Conservation (phyloP, 2,113 vertebrate species). For the Eurystomus gularis region DNA sequence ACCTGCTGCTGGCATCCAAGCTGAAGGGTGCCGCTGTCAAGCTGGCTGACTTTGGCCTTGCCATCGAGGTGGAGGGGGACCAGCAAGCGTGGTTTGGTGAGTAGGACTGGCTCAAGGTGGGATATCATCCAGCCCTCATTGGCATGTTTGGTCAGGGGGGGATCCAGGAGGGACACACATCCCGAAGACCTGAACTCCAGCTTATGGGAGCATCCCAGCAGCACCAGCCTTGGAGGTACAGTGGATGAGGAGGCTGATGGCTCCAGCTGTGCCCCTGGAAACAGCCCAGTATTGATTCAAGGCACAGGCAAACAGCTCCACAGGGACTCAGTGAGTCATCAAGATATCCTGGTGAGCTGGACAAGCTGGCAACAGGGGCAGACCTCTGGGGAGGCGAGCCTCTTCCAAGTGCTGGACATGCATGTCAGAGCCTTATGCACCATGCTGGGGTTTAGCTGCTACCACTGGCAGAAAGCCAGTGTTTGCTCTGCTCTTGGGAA, state of each 20-base stretch:
- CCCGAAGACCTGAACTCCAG: not conserved
- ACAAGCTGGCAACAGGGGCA: not conserved
- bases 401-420: not conserved
- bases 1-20: constrained; percentile 85
- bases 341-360: not conserved
- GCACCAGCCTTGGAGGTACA: not conserved
- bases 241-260: not conserved
- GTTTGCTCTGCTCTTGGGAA: not conserved
- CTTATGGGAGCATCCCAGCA: not conserved
- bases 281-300: not conserved
- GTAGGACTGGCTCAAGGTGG: not conserved
- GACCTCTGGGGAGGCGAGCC: accelerated
- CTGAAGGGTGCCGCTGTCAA: constrained; percentile 86
- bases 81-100: constrained; percentile 90
- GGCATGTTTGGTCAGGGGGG: accelerated
- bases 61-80: constrained; percentile 87
- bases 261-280: not conserved
- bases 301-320: not conserved
- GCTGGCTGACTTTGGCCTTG: constrained; percentile 85
- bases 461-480: not conserved
- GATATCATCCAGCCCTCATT: not conserved
- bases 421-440: not conserved
- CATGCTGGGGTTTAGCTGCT: not conserved
- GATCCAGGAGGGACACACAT: not conserved
- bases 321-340: not conserved